These are phyloP conservation scores for Platyscapa corneri DNA, from an alignment of 1,140 invertebrate genomes.

Conservation along the genomic window DNA sequence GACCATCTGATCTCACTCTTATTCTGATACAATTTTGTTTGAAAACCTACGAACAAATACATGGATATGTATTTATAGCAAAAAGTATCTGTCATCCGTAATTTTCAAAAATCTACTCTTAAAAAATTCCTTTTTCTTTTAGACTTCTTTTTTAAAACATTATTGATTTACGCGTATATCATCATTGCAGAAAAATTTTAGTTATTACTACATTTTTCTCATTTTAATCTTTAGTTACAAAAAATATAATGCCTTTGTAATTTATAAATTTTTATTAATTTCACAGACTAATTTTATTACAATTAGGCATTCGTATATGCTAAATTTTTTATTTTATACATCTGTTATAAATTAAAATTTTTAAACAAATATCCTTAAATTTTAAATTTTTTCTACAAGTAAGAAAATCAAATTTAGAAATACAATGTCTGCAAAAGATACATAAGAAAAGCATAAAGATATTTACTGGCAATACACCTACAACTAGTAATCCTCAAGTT, in stretches of 20 bases:
- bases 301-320: too few species aligned
- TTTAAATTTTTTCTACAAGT: neutral
- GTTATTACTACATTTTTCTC: too few species aligned
- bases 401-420: neutral
- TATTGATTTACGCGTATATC: too few species aligned
- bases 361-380: neutral
- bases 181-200: too few species aligned
- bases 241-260: too few species aligned
- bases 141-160: neutral
- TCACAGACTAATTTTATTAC: too few species aligned
- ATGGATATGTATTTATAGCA: neutral
- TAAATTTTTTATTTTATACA: too few species aligned
- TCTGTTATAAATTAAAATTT: too few species aligned
- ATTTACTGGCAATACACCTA: neutral
- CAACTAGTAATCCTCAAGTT: conserved; percentile 20
- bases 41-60: neutral
- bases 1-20: conserved; percentile 48
- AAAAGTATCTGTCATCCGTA: neutral
- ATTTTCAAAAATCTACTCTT: conserved; percentile 12
- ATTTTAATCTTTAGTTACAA: too few species aligned
- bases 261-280: too few species aligned
- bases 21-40: conserved; percentile 57
- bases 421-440: neutral
- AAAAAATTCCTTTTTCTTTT: neutral
- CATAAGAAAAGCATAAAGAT: conserved; percentile 39